These are phyloP conservation scores for Coilia nasus DNA, from an alignment of 2,797 vertebrate genomes.

Conservation along the genomic window DNA sequence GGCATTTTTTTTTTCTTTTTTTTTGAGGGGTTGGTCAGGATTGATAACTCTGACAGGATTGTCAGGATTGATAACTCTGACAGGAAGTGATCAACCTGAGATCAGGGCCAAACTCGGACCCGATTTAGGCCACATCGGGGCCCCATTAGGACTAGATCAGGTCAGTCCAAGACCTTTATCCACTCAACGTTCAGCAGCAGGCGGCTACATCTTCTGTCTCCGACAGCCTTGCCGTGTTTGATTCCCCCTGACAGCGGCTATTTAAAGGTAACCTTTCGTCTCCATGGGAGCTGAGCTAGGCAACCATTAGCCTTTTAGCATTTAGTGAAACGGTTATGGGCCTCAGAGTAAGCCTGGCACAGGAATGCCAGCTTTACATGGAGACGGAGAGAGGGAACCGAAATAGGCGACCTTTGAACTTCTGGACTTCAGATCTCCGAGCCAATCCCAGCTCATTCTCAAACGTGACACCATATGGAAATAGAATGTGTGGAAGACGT, in stretches of 20 bases:
- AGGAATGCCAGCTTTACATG: constrained; percentile 27
- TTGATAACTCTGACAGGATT: no score
- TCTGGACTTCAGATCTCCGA: not conserved
- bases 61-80: no score
- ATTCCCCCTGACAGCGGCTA: constrained; percentile 15
- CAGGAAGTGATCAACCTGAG: no score
- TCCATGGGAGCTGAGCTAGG: constrained; percentile 12
- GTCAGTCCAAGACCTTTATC: not conserved
- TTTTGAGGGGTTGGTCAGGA: no score
- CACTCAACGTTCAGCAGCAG: no score
- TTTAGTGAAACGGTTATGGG: constrained; percentile 17
- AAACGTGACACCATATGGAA: constrained; percentile 27
- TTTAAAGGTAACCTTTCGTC: constrained; percentile 25
- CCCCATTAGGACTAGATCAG: no score
- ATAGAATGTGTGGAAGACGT: constrained; percentile 53
- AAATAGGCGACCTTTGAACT: constrained; percentile 69
- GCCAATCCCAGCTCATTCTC: constrained; percentile 15
- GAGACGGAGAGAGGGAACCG: constrained; percentile 31
- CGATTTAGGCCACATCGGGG: no score
- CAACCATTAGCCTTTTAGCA: constrained; percentile 13
- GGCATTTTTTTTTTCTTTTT: no score
- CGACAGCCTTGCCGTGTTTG: not conserved
- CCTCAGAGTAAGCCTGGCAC: constrained; percentile 29
- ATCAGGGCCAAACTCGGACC: not conserved
- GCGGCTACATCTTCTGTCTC: not conserved